phyloP scores from a whole-genome alignment of 2,888 invertebrate species.

The Lycocerus yunnanus region DNA sequence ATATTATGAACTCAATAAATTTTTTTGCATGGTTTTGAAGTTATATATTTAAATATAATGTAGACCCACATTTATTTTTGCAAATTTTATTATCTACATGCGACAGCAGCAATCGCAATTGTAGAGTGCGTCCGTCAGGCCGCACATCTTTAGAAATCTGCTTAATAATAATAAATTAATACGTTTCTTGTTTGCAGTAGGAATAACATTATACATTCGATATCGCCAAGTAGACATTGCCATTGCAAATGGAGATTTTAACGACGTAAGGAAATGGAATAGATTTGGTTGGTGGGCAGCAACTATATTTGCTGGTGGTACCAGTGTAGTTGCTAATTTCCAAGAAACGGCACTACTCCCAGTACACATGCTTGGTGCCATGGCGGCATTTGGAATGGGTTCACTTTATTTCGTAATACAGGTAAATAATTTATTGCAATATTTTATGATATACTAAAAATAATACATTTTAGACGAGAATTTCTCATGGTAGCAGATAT shows the following conservation, averaged over 20 bases:
- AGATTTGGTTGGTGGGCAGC: conserved; percentile 6
- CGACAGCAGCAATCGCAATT: no score
- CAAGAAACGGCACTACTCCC: conserved; percentile 19
- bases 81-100: no score
- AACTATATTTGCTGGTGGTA: conserved; percentile 12
- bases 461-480: conserved; percentile 4
- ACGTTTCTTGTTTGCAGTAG: background rate
- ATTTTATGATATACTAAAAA: background rate
- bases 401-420: conserved; percentile 15
- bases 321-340: conserved; percentile 29
- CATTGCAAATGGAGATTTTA: background rate
- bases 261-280: conserved; percentile 14
- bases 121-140: no score
- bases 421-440: conserved; percentile 12
- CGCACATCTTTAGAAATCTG: no score
- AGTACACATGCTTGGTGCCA: conserved; percentile 28
- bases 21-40: no score
- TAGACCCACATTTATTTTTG: no score
- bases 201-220: conserved; percentile 7
- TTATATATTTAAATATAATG: no score
- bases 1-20: no score
- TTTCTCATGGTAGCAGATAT: background rate
- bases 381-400: conserved; percentile 23
- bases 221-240: conserved; percentile 14
- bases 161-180: no score